phyloP scores from a whole-genome alignment of 2,797 vertebrate species.

The Discoglossus pictus region DNA sequence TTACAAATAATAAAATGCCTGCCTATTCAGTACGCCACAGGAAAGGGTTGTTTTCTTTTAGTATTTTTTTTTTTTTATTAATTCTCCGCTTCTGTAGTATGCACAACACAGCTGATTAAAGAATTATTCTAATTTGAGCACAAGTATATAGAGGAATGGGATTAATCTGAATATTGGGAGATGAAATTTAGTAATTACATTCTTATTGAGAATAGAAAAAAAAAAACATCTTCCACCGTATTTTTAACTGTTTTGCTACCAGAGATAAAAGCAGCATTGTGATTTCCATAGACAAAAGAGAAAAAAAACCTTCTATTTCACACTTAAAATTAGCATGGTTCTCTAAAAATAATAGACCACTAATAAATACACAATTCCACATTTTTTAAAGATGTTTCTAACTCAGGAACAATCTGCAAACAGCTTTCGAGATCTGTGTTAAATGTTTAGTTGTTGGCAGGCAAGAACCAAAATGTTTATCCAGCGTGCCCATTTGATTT shows the following conservation, averaged over 20 bases:
- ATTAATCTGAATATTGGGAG: conserved; percentile 73
- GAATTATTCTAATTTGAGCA: conserved; percentile 79
- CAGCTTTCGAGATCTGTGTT: no score
- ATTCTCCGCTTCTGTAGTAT: conserved; percentile 66
- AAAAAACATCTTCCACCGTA: conserved; percentile 61
- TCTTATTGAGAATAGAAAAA: conserved; percentile 69
- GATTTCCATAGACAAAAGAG: no score
- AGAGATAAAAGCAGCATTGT: neutral
- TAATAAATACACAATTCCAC: no score
- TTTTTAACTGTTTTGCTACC: neutral
- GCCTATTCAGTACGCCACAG: conserved; percentile 66
- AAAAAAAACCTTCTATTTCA: no score
- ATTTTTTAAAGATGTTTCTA: no score
- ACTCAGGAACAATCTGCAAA: no score
- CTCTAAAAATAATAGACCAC: no score
- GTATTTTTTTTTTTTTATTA: conserved; percentile 64
- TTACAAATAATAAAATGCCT: conserved; percentile 74
- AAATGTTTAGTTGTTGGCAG: no score
- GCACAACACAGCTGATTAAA: conserved; percentile 78
- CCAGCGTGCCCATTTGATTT: no score
- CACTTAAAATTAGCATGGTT: no score
- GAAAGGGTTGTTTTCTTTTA: conserved; percentile 35
- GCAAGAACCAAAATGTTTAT: no score
- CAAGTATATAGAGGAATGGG: conserved; percentile 70
- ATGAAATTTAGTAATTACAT: conserved; percentile 75